These are phyloP conservation scores for Megaustenia siamemsis DNA, from an alignment of 2,888 invertebrate species.

Conservation along the genomic window DNA sequence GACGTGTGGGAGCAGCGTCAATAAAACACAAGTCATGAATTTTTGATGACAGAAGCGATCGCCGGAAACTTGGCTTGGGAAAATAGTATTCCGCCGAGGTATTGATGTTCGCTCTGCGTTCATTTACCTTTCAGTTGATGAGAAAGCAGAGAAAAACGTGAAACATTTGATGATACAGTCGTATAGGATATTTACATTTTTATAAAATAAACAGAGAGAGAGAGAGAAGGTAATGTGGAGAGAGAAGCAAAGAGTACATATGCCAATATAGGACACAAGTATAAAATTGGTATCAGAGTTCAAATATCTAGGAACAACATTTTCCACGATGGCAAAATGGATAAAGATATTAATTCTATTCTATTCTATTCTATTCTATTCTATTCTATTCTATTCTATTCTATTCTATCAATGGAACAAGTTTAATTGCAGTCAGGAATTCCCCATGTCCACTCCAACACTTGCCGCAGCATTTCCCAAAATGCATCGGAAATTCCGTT, in stretches of 20 bases:
- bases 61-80: neutral
- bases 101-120: neutral
- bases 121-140: neutral
- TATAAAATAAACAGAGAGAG: constrained; percentile 18
- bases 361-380: neutral
- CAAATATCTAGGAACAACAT: too few species aligned
- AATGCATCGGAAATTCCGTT: too few species aligned
- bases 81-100: neutral
- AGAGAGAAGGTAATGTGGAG: neutral
- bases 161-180: too few species aligned
- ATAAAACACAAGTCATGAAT: constrained; percentile 46
- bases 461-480: too few species aligned
- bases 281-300: too few species aligned
- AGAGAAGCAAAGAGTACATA: neutral
- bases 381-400: too few species aligned
- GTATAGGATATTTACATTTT: too few species aligned
- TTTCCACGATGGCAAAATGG: neutral
- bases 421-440: too few species aligned
- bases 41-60: constrained; percentile 23
- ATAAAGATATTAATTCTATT: neutral
- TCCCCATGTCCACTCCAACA: too few species aligned
- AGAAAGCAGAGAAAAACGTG: neutral
- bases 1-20: neutral
- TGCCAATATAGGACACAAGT: too few species aligned
- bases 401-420: too few species aligned